Conservation (phyloP, 2,888 invertebrate species). For the Nymphalis urticae region DNA sequence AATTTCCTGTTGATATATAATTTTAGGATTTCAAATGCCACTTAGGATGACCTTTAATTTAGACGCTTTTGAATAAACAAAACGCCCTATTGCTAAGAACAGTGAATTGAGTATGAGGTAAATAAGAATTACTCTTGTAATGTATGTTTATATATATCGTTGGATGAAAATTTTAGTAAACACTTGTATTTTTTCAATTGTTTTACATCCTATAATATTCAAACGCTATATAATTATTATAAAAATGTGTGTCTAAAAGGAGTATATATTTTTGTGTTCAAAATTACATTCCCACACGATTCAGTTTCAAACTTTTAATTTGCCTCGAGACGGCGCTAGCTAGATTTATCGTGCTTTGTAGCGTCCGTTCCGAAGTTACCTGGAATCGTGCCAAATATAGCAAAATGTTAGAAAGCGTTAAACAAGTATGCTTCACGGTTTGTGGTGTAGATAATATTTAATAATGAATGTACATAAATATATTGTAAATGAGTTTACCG, state of each 20-base stretch:
- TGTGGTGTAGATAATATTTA: background rate
- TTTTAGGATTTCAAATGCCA: too few species aligned
- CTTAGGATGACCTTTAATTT: too few species aligned
- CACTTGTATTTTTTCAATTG: too few species aligned
- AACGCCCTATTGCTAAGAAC: too few species aligned
- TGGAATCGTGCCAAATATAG: conserved; percentile 3
- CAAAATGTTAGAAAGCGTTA: conserved; percentile 3
- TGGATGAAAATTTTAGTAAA: too few species aligned
- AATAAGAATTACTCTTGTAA: too few species aligned
- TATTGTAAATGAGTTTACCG: background rate
- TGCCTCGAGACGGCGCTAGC: conserved; percentile 8
- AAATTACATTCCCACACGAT: conserved; percentile 3
- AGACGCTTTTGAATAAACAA: too few species aligned
- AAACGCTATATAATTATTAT: too few species aligned
- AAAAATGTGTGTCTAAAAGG: background rate
- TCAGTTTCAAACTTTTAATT: conserved; percentile 9
- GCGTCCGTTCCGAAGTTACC: conserved; percentile 5
- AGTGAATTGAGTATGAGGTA: too few species aligned
- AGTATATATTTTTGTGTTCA: background rate
- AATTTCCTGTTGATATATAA: too few species aligned
- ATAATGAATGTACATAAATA: background rate
- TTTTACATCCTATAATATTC: too few species aligned
- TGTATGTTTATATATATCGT: too few species aligned
- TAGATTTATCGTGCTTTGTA: conserved; percentile 15
- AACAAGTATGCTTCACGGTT: conserved; percentile 1